phyloP scores from a whole-genome alignment of 2,888 invertebrate species.

The Drosophila nigricruria region DNA sequence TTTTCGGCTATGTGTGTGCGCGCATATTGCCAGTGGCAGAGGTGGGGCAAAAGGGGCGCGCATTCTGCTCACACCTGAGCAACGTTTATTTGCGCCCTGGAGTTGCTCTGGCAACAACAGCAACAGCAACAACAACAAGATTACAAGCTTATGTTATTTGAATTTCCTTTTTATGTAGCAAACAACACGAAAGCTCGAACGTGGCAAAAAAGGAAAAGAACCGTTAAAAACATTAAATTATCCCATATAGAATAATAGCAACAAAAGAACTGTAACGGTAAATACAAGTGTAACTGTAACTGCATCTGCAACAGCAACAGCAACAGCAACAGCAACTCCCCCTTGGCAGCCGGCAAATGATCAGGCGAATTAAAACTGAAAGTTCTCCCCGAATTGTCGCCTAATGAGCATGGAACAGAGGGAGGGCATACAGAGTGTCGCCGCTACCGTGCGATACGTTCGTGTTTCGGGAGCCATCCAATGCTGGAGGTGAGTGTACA shows the following conservation, averaged over 20 bases:
- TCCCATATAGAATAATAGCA: slow-evolving; percentile 17
- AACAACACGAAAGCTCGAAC: slow-evolving; percentile 48
- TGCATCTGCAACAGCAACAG: slow-evolving; percentile 12
- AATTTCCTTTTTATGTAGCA: slow-evolving; percentile 31
- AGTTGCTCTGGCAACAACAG: slow-evolving; percentile 65
- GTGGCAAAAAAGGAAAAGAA: slow-evolving; percentile 42
- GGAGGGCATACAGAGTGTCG: slow-evolving; percentile 34
- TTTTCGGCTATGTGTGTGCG: slow-evolving; percentile 45
- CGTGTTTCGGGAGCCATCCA: slow-evolving; percentile 26
- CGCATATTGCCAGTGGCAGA: slow-evolving; percentile 16
- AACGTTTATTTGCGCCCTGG: slow-evolving; percentile 33
- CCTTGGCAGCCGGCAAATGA: slow-evolving; percentile 38
- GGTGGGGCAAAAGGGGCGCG: slow-evolving; percentile 15
- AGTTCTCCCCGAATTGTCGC: slow-evolving; percentile 25
- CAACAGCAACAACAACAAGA: slow-evolving; percentile 44
- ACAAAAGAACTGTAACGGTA: slow-evolving; percentile 13
- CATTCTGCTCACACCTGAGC: slow-evolving; percentile 58
- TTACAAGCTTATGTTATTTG: slow-evolving; percentile 48
- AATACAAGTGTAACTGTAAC: not conserved
- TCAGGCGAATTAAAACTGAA: slow-evolving; percentile 42
- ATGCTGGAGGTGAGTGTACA: slow-evolving; percentile 43
- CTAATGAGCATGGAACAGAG: slow-evolving; percentile 38
- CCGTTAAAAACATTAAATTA: slow-evolving; percentile 16
- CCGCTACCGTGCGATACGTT: slow-evolving; percentile 26
- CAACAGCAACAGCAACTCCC: slow-evolving; percentile 6